Base-by-base conservation (phyloP, 2,113 vertebrate genomes). In the Puffinus mauretanicus region DNA sequence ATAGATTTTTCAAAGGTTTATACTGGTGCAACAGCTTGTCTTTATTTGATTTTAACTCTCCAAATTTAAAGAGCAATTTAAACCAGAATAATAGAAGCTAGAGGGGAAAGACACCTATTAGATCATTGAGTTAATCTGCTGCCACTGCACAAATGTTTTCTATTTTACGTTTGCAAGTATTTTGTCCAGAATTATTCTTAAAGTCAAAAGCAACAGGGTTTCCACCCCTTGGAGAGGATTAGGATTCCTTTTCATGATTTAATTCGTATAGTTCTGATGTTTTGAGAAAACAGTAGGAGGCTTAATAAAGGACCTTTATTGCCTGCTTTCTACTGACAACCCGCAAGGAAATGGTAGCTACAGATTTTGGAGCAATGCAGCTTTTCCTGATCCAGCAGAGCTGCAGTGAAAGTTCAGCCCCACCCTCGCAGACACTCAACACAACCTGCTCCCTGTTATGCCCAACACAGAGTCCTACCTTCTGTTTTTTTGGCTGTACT, bases 1-100 rank as follows among this genome's bases (percentile, higher is more conserved):
- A 92, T 27, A 90, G 58, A 80, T 79, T 71, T 90, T 88, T 88
- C 55, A 66, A 93, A 92, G 62, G 32, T 8, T 82, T 62, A 42
- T 54, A 42, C 9, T 80, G 15, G 40, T 54, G 51, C 4, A 29
- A 80, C 71, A 82, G 26, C 44, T 79, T 87, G 47, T 79, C 52
- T 90, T 97, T 88, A 86, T 78, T 94, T 94, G 85, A 93, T 87
- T 94, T 86, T 93, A 90, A 88, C 51, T 83, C 62, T 77, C 22
- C n/a, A 86, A 92, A 81, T 92, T 86, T 96, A 81, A 92, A 93
- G 85, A 92, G 38, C 46, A 86, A 55, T 86, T 96, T 90, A 90
- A 86, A 90, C 26, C 18, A 81, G 71, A 83, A 77, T 77, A 79
- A 79, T 46, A 65, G 54, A 95, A 82, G 51, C 46, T 83, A 67